phyloP scores from a whole-genome alignment of 1,140 invertebrate genomes.

The Vanessa tameamea region DNA sequence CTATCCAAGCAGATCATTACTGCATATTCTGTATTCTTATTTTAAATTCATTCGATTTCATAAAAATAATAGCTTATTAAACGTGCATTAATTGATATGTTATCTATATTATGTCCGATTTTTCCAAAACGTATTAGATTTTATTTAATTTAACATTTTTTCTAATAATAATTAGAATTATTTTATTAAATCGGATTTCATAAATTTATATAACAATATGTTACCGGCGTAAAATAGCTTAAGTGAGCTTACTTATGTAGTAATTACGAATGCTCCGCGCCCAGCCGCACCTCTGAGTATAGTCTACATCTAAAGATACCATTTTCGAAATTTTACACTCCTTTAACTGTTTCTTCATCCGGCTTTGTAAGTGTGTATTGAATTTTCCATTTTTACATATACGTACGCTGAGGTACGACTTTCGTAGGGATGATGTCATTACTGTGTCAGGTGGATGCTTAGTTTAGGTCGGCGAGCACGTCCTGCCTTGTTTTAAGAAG shows the following conservation, averaged over 20 bases:
- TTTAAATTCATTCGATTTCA: not conserved
- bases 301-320: constrained; percentile 3
- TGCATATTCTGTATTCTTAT: constrained; percentile 37
- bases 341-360: constrained; percentile 16
- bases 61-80: not conserved
- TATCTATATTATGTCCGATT: not conserved
- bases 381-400: constrained; percentile 20
- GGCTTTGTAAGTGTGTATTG: constrained; percentile 6
- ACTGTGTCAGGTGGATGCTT: constrained; percentile 37
- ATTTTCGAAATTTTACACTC: constrained; percentile 22
- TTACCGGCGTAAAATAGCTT: constrained; percentile 15
- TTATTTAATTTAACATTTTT: not conserved
- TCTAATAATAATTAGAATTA: too few species aligned
- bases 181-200: too few species aligned
- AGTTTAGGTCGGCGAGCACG: constrained; percentile 36
- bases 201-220: not conserved
- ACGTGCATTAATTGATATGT: not conserved
- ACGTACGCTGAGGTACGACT: constrained; percentile 12
- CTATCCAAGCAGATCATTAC: constrained; percentile 53
- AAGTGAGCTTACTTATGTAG: not conserved
- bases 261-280: constrained; percentile 23
- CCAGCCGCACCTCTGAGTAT: constrained; percentile 26
- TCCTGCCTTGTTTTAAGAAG: constrained; percentile 33
- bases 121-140: not conserved
- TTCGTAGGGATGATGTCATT: constrained; percentile 55